A percentile compares a stretch with the other conserved stretches of the same genome.
These are phyloP conservation scores for Brachionus rubens DNA, from an alignment of 1,140 invertebrate species.

Conservation along the genomic window DNA sequence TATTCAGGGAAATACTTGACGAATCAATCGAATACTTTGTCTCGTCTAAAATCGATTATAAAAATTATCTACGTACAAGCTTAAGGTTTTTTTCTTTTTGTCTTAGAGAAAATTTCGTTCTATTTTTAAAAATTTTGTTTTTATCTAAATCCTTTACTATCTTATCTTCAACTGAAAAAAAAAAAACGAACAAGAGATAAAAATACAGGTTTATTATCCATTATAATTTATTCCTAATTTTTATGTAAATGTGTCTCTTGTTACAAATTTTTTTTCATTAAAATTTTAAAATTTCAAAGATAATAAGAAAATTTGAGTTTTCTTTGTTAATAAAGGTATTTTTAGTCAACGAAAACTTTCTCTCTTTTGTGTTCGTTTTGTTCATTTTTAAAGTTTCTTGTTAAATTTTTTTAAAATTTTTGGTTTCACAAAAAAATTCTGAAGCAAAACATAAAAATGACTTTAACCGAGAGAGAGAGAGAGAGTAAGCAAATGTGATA, in stretches of 20 bases:
- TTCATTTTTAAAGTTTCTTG: slow-evolving; percentile 36
- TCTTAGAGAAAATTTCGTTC: background rate
- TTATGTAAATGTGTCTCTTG: slow-evolving; percentile 37
- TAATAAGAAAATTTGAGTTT: slow-evolving; percentile 24
- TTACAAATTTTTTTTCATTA: slow-evolving; percentile 39
- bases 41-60: too few relatives aligned
- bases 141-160: slow-evolving; percentile 34
- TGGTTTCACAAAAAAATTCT: slow-evolving; percentile 9
- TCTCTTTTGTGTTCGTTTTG: background rate
- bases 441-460: too few relatives aligned
- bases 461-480: too few relatives aligned
- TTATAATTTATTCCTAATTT: slow-evolving; percentile 40
- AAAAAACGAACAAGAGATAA: background rate
- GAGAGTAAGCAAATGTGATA: too few relatives aligned
- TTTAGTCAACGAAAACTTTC: slow-evolving; percentile 36
- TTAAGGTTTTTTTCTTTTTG: too few relatives aligned
- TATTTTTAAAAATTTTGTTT: slow-evolving; percentile 23
- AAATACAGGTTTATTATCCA: slow-evolving; percentile 35
- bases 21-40: too few relatives aligned
- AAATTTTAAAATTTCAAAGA: slow-evolving; percentile 1
- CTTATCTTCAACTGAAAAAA: slow-evolving; percentile 8
- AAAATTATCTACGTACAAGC: too few relatives aligned
- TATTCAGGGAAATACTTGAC: too few relatives aligned
- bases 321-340: slow-evolving; percentile 14
- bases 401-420: background rate